A percentile compares a stretch with the other conserved stretches of the same genome.
These are phyloP conservation scores for Chlorodrepanis virens DNA, from an alignment of 2,113 vertebrate genomes.

Conservation along the genomic window DNA sequence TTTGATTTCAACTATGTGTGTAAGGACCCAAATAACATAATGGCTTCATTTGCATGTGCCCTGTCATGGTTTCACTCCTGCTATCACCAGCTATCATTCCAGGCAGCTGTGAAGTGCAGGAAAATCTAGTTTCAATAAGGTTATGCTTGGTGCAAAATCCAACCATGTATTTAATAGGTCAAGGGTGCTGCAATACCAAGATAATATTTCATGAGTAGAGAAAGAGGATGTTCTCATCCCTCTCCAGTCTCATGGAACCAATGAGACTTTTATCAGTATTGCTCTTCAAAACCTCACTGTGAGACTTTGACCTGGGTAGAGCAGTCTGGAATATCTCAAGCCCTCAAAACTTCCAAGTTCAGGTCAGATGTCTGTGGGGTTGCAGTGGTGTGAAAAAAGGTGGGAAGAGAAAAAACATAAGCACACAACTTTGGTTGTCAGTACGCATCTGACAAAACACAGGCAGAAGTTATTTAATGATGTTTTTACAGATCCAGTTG, in stretches of 20 bases:
- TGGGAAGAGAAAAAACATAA: background rate
- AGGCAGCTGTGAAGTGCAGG: background rate
- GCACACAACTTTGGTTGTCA: background rate
- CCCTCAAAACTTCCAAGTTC: background rate
- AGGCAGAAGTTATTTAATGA: background rate
- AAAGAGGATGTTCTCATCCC: background rate
- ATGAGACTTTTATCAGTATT: background rate
- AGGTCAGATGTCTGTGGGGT: background rate
- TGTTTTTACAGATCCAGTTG: background rate
- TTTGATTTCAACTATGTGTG: background rate
- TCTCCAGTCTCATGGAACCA: background rate
- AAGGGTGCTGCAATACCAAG: background rate
- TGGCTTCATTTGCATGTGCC: background rate
- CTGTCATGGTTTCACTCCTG: background rate
- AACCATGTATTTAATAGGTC: background rate
- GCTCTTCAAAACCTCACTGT: background rate
- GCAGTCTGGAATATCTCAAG: background rate
- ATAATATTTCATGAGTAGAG: background rate
- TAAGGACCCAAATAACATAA: background rate
- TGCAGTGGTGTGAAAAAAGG: background rate
- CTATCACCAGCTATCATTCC: background rate
- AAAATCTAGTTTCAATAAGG: background rate
- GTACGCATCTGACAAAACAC: background rate
- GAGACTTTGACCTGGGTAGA: background rate
- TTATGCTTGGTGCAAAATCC: background rate